A percentile compares a stretch with the other conserved stretches of the same genome.
Evolutionary conservation across 2,797 vertebrate species (phyloP).

Genomic region (Sebastes nivosus): DNA sequence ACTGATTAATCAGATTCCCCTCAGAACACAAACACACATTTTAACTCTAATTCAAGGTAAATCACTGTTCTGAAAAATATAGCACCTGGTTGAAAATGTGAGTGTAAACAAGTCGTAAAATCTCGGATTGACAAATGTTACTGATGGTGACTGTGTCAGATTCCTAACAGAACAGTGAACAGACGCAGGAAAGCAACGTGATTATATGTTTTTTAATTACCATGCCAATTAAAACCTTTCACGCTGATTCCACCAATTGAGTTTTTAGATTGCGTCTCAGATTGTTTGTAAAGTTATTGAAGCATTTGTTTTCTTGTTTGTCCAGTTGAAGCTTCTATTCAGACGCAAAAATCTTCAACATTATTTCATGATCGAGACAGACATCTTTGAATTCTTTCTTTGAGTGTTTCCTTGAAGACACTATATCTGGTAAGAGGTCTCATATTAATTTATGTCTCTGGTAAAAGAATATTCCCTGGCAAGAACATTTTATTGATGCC

Average conservation of each 20-base stretch:
- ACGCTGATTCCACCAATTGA: neutral
- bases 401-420: neutral
- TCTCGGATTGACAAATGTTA: neutral
- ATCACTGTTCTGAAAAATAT: neutral
- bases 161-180: neutral
- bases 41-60: constrained; percentile 1
- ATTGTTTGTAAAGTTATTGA: neutral
- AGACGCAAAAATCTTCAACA: neutral
- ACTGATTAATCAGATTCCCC: neutral
- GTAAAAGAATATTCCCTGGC: neutral
- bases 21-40: constrained; percentile 2
- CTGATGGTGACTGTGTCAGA: neutral
- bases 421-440: neutral
- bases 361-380: neutral
- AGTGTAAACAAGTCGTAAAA: neutral
- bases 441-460: constrained; percentile 4
- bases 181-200: neutral
- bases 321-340: neutral
- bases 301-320: neutral
- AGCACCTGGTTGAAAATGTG: neutral
- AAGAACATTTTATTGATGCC: constrained; percentile 22
- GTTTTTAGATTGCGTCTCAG: neutral
- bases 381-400: constrained; percentile 5
- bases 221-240: neutral
- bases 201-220: neutral